phyloP scores from a whole-genome alignment of 2,113 vertebrate species.

The Ophiodon elongatus region DNA sequence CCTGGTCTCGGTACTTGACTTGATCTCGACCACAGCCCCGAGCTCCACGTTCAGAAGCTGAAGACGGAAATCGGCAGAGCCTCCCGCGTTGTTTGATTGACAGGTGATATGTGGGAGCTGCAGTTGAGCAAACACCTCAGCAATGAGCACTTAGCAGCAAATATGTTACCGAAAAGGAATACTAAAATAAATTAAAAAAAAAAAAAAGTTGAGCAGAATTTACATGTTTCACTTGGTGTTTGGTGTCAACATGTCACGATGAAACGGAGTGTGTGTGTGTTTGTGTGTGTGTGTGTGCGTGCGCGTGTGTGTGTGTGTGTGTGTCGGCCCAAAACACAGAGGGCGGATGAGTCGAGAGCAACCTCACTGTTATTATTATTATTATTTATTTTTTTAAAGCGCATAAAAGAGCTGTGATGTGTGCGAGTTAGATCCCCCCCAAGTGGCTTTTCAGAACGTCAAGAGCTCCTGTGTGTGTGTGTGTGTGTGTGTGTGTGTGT shows the following conservation, averaged over 20 bases:
- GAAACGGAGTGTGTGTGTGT: conserved; percentile 15
- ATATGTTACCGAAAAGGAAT: not conserved
- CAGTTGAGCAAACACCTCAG: conserved; percentile 35
- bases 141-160: conserved; percentile 36
- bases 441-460: conserved; percentile 38
- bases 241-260: conserved; percentile 27
- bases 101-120: conserved; percentile 41
- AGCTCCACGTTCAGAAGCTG: fast-evolving
- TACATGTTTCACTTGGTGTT: conserved; percentile 21
- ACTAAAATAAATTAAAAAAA: no score
- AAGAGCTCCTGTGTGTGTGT: conserved; percentile 38
- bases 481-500: conserved; percentile 8
- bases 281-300: not conserved
- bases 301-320: not conserved
- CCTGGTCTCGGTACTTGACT: not conserved
- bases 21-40: not conserved
- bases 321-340: conserved; percentile 10
- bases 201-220: not conserved
- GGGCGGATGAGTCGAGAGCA: not conserved
- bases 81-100: conserved; percentile 35
- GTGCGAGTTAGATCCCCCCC: conserved; percentile 32
- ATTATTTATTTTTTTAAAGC: not conserved
- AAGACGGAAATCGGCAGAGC: not conserved
- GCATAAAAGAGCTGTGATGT: conserved; percentile 8
- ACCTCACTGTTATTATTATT: not conserved